Percentiles rank a stretch among this genome's conserved stretches.
Conservation (phyloP, 2,888 invertebrate species). For the Eristalis tenax region DNA sequence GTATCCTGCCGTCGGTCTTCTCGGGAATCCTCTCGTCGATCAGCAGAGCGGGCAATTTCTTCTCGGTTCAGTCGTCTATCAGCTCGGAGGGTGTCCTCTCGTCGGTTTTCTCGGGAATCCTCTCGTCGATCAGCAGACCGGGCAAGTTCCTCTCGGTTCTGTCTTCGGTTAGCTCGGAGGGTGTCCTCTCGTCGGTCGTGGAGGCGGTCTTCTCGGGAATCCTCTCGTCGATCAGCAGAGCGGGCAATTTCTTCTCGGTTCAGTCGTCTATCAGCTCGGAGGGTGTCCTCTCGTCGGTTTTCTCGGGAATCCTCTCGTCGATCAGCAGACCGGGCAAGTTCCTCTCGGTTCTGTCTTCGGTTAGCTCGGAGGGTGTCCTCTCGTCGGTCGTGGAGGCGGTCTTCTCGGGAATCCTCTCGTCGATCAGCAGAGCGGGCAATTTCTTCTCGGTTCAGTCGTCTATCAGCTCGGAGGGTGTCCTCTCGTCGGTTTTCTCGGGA, state of each 20-base stretch:
- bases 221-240: not conserved
- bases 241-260: not conserved
- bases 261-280: too few relatives aligned
- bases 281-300: not conserved
- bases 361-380: not conserved
- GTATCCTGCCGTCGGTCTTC: slow-evolving; percentile 2
- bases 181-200: not conserved
- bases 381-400: slow-evolving; percentile 9
- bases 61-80: not conserved
- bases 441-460: not conserved
- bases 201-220: too few relatives aligned
- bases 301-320: not conserved
- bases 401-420: not conserved
- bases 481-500: not conserved
- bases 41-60: not conserved
- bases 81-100: not conserved
- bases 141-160: not conserved
- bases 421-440: not conserved
- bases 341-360: not conserved
- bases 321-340: not conserved
- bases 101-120: not conserved
- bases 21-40: not conserved
- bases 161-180: not conserved
- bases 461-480: not conserved
- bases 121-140: not conserved